Base-by-base conservation (phyloP, 1,140 invertebrate species). In the Drosophila yakuba region DNA sequence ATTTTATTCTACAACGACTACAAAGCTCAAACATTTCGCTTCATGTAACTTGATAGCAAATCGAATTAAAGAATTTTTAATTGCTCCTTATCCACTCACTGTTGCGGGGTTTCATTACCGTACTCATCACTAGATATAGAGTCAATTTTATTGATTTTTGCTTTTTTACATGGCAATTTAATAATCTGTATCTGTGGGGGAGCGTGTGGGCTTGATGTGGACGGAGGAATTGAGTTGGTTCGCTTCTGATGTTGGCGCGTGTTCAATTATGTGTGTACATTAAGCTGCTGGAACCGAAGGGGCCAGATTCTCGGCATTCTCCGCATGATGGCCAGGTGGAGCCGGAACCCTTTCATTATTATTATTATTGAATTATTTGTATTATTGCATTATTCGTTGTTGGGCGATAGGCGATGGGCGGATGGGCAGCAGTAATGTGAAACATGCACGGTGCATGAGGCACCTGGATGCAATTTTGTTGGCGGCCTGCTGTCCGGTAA, bases 361-460 rank as follows among this genome's bases (percentile, higher is more conserved):
- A 81, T 79, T 78, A 82, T 86, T 88, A 86, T 86, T 89, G 83
- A 86, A 86, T 86, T 86, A 88, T 86, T 86, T 86, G 83, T 83
- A 71, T 86, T 83, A 86, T 86, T 86, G 83, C 79, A 86, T 86
- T 86, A 86, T 86, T 88, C 68, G 76, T 78, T 63, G 78, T 45
- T 57, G 58, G 50, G 48, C 50, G 36, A 4, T 38, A 28, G 51
- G 50, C 59, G 20, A 20, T 20, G 20, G 20, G 20, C 1, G 20
- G 38, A 4, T 39, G 39, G 51, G 50, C 59, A 56, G 59, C 43
- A 25, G 60, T 74, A 74, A 74, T 74, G 38, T 47, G 51, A 25
- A 71, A 69, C 64, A 71, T 69, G 63, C 35, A 54, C 25, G 35
- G 23, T 36, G 32, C 54, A 41, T 38, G 44, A 50, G 43, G 51